Evolutionary conservation across 2,797 vertebrate species (phyloP).

Genomic region (Okamejei kenojei): DNA sequence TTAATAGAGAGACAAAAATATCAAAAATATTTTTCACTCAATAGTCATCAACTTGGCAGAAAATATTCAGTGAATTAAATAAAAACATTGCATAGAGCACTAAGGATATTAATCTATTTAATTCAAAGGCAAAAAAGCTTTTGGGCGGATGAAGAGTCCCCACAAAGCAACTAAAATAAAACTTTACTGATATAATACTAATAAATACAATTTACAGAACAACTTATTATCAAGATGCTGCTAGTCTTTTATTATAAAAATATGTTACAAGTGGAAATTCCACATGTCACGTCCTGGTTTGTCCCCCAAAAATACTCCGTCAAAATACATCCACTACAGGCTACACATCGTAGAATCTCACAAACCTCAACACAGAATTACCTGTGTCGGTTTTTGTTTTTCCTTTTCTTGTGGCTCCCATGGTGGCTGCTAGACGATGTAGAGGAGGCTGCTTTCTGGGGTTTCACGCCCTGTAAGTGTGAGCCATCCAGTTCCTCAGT

Average conservation of each 20-base stretch:
- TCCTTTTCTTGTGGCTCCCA: conserved; percentile 93
- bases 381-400: conserved; percentile 99
- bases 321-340: neutral
- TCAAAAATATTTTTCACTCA: neutral
- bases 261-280: neutral
- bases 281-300: neutral
- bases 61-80: neutral
- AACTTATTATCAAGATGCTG: neutral
- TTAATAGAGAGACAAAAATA: neutral
- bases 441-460: conserved; percentile 90
- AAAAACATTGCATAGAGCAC: neutral
- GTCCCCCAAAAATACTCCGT: neutral
- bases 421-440: conserved; percentile 84
- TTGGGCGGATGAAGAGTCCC: neutral
- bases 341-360: neutral
- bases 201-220: neutral
- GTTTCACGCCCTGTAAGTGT: conserved; percentile 81
- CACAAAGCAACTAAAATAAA: neutral
- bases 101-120: neutral
- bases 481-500: conserved; percentile 83
- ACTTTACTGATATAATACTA: neutral
- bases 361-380: conserved; percentile 52
- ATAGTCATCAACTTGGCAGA: neutral
- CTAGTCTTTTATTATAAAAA: neutral
- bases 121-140: neutral